phyloP scores from a whole-genome alignment of 2,113 vertebrate species.

The Ovis canadensis region DNA sequence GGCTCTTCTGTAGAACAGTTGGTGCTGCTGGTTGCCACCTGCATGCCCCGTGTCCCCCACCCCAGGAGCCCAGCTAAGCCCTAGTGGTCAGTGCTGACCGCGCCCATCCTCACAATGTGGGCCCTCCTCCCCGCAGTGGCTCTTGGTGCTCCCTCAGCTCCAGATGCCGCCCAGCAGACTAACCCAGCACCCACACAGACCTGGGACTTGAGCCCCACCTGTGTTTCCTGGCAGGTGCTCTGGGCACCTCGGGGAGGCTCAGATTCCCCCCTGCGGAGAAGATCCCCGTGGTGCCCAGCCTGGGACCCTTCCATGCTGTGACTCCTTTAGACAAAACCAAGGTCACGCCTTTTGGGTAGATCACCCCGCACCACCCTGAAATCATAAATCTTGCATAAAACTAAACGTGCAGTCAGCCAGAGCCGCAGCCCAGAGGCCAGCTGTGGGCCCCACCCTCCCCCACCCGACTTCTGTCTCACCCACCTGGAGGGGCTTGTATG shows the following conservation, averaged over 20 bases:
- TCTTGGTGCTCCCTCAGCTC: background rate
- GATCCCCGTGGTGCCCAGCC: background rate
- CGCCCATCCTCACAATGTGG: accelerated
- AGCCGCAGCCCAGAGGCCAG: background rate
- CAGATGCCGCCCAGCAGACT: background rate
- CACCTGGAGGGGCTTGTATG: background rate
- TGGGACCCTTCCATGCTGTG: background rate
- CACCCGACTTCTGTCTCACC: accelerated
- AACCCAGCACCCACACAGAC: background rate
- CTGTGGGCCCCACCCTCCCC: background rate
- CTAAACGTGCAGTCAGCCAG: background rate
- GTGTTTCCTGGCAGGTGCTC: background rate
- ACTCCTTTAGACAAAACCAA: background rate
- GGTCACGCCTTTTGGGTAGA: background rate
- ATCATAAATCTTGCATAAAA: background rate
- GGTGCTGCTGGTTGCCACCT: background rate
- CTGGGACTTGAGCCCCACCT: background rate
- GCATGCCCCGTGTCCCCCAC: background rate
- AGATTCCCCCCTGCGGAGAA: background rate
- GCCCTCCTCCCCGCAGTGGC: background rate
- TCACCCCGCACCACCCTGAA: background rate
- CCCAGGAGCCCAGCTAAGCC: background rate
- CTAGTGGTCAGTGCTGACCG: background rate
- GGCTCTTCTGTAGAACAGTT: background rate
- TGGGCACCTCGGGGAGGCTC: background rate